These are phyloP conservation scores for Geotrypetes seraphini DNA, from an alignment of 2,797 vertebrate species.

Conservation along the genomic window DNA sequence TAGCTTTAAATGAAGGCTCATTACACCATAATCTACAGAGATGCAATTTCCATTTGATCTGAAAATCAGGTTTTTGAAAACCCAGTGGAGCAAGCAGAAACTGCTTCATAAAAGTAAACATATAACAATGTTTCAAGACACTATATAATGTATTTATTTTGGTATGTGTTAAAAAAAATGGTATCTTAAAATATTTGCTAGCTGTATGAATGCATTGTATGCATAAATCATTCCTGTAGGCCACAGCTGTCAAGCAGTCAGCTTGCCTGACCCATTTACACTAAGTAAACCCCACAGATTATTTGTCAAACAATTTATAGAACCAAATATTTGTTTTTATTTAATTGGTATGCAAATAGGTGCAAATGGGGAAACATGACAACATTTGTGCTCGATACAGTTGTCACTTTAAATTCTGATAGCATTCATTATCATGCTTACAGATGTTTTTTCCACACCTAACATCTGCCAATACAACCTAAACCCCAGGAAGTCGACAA, in stretches of 20 bases:
- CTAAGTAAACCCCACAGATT: constrained; percentile 78
- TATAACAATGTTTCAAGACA: too few relatives aligned
- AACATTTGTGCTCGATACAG: constrained; percentile 69
- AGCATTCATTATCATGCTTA: constrained; percentile 73
- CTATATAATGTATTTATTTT: too few relatives aligned
- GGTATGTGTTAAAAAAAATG: too few relatives aligned
- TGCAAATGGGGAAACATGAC: constrained; percentile 58
- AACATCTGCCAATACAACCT: constrained; percentile 85
- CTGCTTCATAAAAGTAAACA: too few relatives aligned
- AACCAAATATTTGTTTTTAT: constrained; percentile 63
- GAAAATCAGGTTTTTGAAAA: too few relatives aligned
- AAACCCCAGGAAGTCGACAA: constrained; percentile 77
- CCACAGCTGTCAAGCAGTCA: constrained; percentile 69
- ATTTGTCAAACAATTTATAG: constrained; percentile 83
- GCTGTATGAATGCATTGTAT: constrained; percentile 72
- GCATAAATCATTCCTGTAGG: constrained; percentile 60
- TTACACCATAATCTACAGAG: too few relatives aligned
- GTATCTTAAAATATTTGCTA: constrained; percentile 47
- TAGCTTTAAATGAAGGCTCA: too few relatives aligned
- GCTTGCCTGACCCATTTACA: constrained; percentile 71
- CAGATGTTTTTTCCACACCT: constrained; percentile 68
- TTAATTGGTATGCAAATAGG: constrained; percentile 53
- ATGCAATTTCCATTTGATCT: too few relatives aligned
- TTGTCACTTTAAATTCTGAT: constrained; percentile 75
- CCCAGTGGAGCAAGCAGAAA: too few relatives aligned